Base-by-base conservation (phyloP, 2,113 vertebrate species). In the Heloderma charlesbogerti region DNA sequence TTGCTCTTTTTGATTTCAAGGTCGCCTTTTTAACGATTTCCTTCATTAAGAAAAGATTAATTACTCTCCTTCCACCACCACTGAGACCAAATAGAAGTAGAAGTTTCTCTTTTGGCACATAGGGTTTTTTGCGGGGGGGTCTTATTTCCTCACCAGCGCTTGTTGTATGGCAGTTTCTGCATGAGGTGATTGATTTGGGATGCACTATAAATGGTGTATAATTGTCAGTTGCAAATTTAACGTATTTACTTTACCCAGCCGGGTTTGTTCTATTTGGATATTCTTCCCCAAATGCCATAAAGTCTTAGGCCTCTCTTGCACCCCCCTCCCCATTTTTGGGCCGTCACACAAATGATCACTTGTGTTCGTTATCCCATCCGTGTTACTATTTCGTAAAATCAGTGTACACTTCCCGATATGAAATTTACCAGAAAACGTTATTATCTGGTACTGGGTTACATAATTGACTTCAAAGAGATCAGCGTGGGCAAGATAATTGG, bases 391-490 rank as follows among this genome's bases (percentile, higher is more conserved):
- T 90, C 51, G 34, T 86, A 37, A 67, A 60, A 82, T 79, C 75
- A 25, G 12, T 0, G 0, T 31, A 48, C 43, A 1, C 83, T 86
- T 93, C 22, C 72, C 75, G 85, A 71, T 66, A 67, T 82, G 90
- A 90, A 90, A 84, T 51, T 90, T 79, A 18, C 66, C 71, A 84
- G 84, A 88, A 89, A 25, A 74, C 75, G 20, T 54, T 81, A 82
- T 91, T 48, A 92, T 77, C 87, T 90, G 87, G 78, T 69, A 71
- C 92, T 85, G 86, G 69, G n/a, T 87, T 93, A 4, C 37, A 75
- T 89, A 90, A 15, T 2, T 51, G 45, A 90, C 91, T 94, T 94
- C 88, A 87, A 92, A 90, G 92, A 15, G 3, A 72, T 88, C 4
- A 0, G 67, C 79, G 48, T 85, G 92, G 88, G 86, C 66, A 45